phyloP scores from a whole-genome alignment of 2,113 vertebrate species.

The Bothrops jararaca region DNA sequence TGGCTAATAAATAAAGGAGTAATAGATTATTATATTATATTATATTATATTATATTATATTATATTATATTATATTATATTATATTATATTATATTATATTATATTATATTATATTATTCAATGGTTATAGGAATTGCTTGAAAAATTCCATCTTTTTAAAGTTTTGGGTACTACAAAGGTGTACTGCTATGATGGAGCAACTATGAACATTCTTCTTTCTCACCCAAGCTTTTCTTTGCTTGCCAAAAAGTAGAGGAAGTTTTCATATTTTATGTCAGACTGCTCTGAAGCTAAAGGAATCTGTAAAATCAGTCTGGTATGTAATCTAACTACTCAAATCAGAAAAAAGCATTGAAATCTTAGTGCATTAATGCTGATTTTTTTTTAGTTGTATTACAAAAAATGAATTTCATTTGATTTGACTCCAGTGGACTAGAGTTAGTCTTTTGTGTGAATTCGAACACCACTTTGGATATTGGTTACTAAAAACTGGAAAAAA shows the following conservation, averaged over 20 bases:
- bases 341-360: not conserved
- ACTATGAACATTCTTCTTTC: not conserved
- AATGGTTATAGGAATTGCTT: not conserved
- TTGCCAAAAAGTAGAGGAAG: not conserved
- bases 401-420: not conserved
- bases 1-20: not conserved
- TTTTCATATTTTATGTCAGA: not conserved
- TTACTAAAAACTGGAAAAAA: accelerated
- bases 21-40: not conserved
- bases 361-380: not conserved
- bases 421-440: not conserved
- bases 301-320: not conserved
- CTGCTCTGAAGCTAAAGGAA: not conserved
- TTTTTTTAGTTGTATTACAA: not conserved
- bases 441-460: not conserved
- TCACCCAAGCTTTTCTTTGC: not conserved
- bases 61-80: no score
- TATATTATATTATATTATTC: not conserved
- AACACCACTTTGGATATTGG: not conserved
- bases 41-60: no score
- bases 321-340: not conserved
- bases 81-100: no score
- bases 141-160: not conserved
- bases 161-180: not conserved
- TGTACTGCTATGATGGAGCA: not conserved